Evolutionary conservation across 2,113 vertebrate genomes (phyloP), one percentile per base, ranked within the genome.

Genomic region (Lepidothrix coronata): DNA sequence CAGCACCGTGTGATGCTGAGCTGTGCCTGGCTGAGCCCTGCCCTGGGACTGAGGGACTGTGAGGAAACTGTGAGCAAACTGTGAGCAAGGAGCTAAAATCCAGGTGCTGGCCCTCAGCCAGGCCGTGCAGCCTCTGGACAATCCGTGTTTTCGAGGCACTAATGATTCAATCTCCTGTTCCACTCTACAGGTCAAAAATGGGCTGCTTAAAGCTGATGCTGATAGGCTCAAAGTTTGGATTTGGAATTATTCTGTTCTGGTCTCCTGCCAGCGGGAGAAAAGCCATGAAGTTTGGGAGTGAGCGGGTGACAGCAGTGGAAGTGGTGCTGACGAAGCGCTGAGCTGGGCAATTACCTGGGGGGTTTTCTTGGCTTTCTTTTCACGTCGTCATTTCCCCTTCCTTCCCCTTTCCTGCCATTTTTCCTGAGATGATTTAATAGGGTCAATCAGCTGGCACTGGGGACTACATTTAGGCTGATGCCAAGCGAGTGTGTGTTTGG

Each of bases 371-470:
- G 68, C 81, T 85, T 59, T 66, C 75, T 58, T 66, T 63, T 74
- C 57, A 24, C 11, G 1, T 44, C 0, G 2, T 83, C 79, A 92
- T 89, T 95, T 92, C 91, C 93, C 79, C 27, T 91, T 92, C 91
- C 96, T 92, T 61, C 62, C 46, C 58, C 68, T 91, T 92, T 91
- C 89, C 91, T 96, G 91, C 33, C 65, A 27, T 89, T 68, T 95
- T 54, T 33, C 49, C 43, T 27, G 41, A 31, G 16, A 0, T 67
- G 63, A 77, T 84, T 88, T 28, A 39, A 48, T 0, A 9, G 27
- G 35, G 46, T 18, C 17, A 13, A 2, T 46, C 74, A 55, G 5
- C 79, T 70, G 90, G 63, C 78, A 37, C 15, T 3, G 4, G 68
- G 67, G 67, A 68, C 52, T 30, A 0, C 1, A 1, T 7, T 49